These are phyloP conservation scores for Leistus spinibarbis DNA, from an alignment of 2,888 invertebrate species.

Conservation along the genomic window DNA sequence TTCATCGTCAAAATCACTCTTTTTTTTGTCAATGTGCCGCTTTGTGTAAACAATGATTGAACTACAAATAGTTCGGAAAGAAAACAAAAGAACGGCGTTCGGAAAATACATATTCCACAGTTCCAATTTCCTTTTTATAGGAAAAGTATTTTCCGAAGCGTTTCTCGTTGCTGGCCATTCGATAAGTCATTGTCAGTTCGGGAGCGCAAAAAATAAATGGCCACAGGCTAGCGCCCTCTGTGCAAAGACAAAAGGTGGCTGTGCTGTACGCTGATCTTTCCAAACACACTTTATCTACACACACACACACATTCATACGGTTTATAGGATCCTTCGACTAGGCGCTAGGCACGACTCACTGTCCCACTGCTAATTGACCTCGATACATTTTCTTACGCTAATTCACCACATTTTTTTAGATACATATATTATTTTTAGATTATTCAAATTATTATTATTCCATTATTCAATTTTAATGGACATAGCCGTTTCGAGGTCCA, in stretches of 20 bases:
- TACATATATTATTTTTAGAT: too few species aligned
- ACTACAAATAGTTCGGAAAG: conserved; percentile 39
- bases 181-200: conserved; percentile 40
- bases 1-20: background rate
- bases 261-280: background rate
- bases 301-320: background rate
- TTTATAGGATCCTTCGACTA: background rate
- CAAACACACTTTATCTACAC: background rate
- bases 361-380: too few species aligned
- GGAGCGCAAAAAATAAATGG: conserved; percentile 38
- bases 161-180: conserved; percentile 39
- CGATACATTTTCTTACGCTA: background rate
- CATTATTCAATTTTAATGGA: too few species aligned
- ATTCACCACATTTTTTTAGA: too few species aligned
- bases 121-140: conserved; percentile 42
- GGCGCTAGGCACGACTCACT: too few species aligned
- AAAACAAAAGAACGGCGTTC: conserved; percentile 41
- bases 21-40: conserved; percentile 7
- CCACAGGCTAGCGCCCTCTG: conserved; percentile 21
- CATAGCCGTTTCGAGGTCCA: too few species aligned
- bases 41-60: background rate
- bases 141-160: conserved; percentile 40
- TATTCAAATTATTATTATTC: too few species aligned
- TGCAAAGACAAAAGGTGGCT: conserved; percentile 5
- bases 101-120: conserved; percentile 42